Evolutionary conservation across 1,140 invertebrate genomes (phyloP).

Genomic region (Bombus fervidus): DNA sequence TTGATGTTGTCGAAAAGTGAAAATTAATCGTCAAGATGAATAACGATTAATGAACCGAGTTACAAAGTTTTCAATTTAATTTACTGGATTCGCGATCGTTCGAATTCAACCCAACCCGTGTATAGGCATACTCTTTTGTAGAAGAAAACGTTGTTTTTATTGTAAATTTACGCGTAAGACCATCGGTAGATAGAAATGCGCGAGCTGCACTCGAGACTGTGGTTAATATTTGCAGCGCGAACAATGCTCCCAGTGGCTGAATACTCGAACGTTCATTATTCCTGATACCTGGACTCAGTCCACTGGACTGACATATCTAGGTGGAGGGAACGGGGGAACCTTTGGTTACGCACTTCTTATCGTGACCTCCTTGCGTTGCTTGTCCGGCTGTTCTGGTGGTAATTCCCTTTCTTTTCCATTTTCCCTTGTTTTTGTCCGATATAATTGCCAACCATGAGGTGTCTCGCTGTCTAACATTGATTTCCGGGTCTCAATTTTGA

Average conservation of each 20-base stretch:
- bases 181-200: constrained; percentile 38
- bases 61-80: not conserved
- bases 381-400: constrained; percentile 1
- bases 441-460: not conserved
- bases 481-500: not conserved
- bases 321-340: constrained; percentile 53
- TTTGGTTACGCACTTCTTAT: constrained; percentile 68
- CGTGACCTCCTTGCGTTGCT: constrained; percentile 72
- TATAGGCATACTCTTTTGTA: not conserved
- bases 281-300: constrained; percentile 58
- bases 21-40: not conserved
- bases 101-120: not conserved
- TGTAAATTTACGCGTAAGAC: not conserved
- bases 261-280: constrained; percentile 69
- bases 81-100: not conserved
- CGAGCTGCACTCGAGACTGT: constrained; percentile 50
- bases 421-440: not conserved
- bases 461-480: not conserved
- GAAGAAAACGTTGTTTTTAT: not conserved
- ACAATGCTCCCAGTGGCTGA: constrained; percentile 68
- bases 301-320: constrained; percentile 57
- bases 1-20: no score
- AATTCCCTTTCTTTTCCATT: constrained; percentile 31
- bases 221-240: constrained; percentile 72
- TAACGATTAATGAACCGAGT: not conserved